Evolutionary conservation across 2,888 invertebrate genomes (phyloP), one percentile per base, ranked within the genome.

Genomic region (Drosophila antonietae): DNA sequence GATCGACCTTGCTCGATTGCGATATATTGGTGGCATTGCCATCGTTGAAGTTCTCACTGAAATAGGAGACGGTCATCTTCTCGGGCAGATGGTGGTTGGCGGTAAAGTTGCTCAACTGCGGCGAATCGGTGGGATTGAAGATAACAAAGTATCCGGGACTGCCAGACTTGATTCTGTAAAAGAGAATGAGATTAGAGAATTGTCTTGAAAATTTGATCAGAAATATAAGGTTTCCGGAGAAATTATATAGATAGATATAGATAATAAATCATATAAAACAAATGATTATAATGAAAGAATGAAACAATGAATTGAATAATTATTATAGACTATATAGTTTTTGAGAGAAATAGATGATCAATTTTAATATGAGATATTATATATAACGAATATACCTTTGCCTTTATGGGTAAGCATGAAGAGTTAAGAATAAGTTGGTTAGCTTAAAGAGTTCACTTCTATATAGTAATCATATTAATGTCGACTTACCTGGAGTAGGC

Each of bases 121-220:
- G 90, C 37, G 92, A 89, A 12, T 91, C 91, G 1, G 93, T 93
- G 18, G 96, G 95, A 93, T 97, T 97, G 87, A 95, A 95, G 56
- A 95, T 94, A 31, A 96, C 95, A 81, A 96, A 93, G 93, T 95
- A 96, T 23, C 97, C 97, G 1, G 96, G 96, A 93, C 95, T 96
- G 0, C 96, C 96, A 20, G 94, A 92, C 91, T 95, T 95, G 91
- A 95, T 94, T 93, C 97, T 97, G 66, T 18, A 52, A 55, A 53
- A 41, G n/a, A 43, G 31, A 37, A 18, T 9, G 2, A 37, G 3
- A 51, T 77, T 70, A 71, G 35, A 37, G 33, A 51, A 3, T 23
- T 7, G 18, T 41, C 41, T 39, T n/a, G 15, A 39, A 15, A 39
- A 14, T 3, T 3, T 35, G 12, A 35, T 12, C 12, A 14, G 15